A percentile compares a stretch with the other conserved stretches of the same genome.
phyloP scores from a whole-genome alignment of 2,797 vertebrate species.

The Heterohyrax brucei region DNA sequence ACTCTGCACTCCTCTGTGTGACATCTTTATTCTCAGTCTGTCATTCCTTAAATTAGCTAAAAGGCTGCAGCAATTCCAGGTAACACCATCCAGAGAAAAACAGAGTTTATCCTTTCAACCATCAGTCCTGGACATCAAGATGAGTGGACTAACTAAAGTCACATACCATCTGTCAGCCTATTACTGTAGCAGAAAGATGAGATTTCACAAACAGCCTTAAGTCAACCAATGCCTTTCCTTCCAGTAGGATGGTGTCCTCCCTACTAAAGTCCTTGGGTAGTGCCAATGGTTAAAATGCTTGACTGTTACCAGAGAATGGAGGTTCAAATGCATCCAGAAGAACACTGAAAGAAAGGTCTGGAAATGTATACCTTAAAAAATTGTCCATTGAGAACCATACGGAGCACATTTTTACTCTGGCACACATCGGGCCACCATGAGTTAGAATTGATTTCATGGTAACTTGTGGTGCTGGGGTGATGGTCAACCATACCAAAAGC shows the following conservation, averaged over 20 bases:
- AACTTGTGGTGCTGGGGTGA: too few relatives aligned
- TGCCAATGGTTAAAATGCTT: too few relatives aligned
- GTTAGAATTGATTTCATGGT: too few relatives aligned
- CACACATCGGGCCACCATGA: too few relatives aligned
- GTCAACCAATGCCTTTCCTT: background rate
- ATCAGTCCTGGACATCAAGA: background rate
- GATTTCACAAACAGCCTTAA: background rate
- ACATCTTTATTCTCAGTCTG: background rate
- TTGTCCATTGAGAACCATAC: too few relatives aligned
- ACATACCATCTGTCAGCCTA: background rate
- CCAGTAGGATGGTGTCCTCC: background rate
- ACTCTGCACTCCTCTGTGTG: background rate
- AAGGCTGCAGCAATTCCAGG: background rate
- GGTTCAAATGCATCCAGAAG: too few relatives aligned
- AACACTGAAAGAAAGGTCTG: too few relatives aligned
- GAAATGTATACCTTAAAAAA: too few relatives aligned
- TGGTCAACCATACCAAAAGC: too few relatives aligned
- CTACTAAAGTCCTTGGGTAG: background rate
- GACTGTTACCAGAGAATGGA: too few relatives aligned
- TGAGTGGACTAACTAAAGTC: background rate
- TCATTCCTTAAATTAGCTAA: background rate
- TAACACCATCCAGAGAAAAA: conserved; percentile 24
- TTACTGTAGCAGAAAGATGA: background rate
- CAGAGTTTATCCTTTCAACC: background rate
- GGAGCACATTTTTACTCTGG: too few relatives aligned